These are phyloP conservation scores for Oostethus manadensis DNA, from an alignment of 2,113 vertebrate genomes.

Conservation along the genomic window DNA sequence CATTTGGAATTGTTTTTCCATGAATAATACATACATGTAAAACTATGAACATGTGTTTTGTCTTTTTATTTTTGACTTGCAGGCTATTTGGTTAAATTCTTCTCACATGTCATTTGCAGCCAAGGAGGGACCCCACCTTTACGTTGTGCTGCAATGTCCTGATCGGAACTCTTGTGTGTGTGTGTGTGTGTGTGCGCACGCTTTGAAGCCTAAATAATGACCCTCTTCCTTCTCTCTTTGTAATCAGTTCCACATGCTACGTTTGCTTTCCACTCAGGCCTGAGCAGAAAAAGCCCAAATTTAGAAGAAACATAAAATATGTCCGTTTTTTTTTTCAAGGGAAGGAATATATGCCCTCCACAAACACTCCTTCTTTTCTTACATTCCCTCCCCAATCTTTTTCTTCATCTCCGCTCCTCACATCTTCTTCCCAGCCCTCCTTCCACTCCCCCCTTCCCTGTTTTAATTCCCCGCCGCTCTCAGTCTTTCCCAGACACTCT, in stretches of 20 bases:
- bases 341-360: conserved; percentile 71
- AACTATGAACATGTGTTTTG: too few relatives aligned
- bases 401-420: conserved; percentile 19
- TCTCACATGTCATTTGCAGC: too few relatives aligned
- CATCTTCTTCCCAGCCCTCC: conserved; percentile 12
- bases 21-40: too few relatives aligned
- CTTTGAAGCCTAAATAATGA: conserved; percentile 7
- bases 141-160: not conserved
- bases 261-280: conserved; percentile 77
- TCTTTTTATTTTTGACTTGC: too few relatives aligned
- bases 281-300: conserved; percentile 94
- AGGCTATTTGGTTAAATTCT: too few relatives aligned
- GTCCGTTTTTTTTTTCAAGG: conserved; percentile 70
- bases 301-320: conserved; percentile 99
- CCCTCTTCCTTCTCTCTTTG: conserved; percentile 3
- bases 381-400: conserved; percentile 11
- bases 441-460: not conserved
- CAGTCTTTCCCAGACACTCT: conserved; percentile 34
- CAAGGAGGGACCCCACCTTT: too few relatives aligned
- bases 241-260: conserved; percentile 90
- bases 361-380: not conserved
- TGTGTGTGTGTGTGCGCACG: not conserved
- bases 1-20: too few relatives aligned
- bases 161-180: not conserved
- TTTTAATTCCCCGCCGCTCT: not conserved